Conservation (phyloP, 2,113 vertebrate species). For the Tyto alba region DNA sequence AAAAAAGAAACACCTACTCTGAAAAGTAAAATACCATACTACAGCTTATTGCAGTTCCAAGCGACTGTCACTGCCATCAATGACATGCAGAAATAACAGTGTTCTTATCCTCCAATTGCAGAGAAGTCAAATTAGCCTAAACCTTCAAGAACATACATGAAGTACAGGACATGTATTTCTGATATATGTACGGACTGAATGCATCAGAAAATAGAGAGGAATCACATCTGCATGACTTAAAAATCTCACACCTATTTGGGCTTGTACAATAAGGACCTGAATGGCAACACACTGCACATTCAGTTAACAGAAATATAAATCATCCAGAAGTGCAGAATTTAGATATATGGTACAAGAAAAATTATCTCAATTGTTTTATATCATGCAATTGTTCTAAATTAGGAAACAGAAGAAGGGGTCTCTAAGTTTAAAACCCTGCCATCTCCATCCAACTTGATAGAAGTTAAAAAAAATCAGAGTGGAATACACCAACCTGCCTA, state of each 20-base stretch:
- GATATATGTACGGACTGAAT: neutral
- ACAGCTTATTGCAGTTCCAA: neutral
- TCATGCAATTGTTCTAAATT: neutral
- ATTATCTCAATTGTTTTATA: neutral
- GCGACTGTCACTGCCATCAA: neutral
- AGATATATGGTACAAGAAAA: neutral
- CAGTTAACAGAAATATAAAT: neutral
- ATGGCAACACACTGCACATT: neutral
- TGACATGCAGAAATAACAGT: neutral
- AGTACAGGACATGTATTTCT: neutral
- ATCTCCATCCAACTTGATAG: neutral
- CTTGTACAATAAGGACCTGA: neutral
- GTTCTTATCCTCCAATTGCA: neutral
- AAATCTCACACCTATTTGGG: neutral
- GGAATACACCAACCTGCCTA: neutral
- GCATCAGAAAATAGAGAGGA: neutral
- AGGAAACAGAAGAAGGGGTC: neutral
- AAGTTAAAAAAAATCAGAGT: neutral
- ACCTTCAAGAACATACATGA: neutral
- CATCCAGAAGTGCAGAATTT: neutral
- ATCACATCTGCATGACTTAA: neutral
- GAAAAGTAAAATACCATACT: neutral
- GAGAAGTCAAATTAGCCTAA: neutral
- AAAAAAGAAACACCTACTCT: neutral
- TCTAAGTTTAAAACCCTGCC: neutral